Conservation (phyloP, 2,113 vertebrate species). For the Dromiciops gliroides region DNA sequence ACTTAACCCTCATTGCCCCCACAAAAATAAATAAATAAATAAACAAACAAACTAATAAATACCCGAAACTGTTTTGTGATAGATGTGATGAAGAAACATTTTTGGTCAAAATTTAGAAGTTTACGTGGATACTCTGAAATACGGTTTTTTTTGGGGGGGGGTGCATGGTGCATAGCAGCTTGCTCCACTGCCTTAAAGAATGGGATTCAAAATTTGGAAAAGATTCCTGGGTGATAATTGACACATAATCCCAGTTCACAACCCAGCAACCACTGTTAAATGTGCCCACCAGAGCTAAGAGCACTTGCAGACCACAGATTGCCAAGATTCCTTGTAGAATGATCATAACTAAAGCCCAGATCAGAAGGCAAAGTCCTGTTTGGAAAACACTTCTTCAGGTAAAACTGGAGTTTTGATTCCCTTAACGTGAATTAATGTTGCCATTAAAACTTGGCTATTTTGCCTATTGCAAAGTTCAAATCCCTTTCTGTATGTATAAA, state of each 20-base stretch:
- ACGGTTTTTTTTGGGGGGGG: conserved; percentile 90
- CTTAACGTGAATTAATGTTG: conserved; percentile 57
- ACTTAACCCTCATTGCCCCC: no score
- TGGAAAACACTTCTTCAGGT: conserved; percentile 89
- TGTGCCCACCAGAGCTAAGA: conserved; percentile 93
- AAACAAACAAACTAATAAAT: no score
- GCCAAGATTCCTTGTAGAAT: conserved; percentile 87
- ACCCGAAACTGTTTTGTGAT: conserved; percentile 81
- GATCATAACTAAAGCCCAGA: conserved; percentile 85
- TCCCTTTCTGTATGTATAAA: conserved; percentile 32
- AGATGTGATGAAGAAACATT: conserved; percentile 81
- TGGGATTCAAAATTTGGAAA: conserved; percentile 89
- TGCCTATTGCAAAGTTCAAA: background rate
- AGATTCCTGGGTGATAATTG: conserved; percentile 93
- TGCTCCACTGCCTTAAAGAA: conserved; percentile 88
- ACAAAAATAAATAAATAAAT: no score
- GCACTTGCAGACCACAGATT: conserved; percentile 88
- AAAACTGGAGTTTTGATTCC: conserved; percentile 69
- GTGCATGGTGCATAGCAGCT: no score
- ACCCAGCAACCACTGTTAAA: conserved; percentile 86
- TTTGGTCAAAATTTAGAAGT: conserved; percentile 85
- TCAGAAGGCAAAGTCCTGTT: conserved; percentile 89
- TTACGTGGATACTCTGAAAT: conserved; percentile 91
- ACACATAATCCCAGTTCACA: conserved; percentile 90
- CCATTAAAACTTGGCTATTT: conserved; percentile 19